phyloP scores from a whole-genome alignment of 2,113 vertebrate genomes.

The Aplodontia rufa region DNA sequence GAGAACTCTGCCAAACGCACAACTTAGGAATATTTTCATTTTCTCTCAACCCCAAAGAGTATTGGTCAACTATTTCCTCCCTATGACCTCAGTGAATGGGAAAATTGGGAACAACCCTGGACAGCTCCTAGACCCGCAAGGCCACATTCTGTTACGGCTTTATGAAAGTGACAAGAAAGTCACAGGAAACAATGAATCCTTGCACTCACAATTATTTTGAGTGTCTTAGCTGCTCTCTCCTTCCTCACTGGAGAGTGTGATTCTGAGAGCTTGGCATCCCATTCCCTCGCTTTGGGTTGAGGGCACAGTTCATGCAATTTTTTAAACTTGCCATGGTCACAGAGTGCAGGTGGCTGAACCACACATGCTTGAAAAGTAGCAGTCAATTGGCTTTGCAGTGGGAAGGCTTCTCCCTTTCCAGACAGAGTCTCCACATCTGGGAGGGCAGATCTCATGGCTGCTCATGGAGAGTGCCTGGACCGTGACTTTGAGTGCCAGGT shows the following conservation, averaged over 20 bases:
- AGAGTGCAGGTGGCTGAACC: not conserved
- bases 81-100: not conserved
- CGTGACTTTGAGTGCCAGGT: not conserved
- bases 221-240: not conserved
- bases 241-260: not conserved
- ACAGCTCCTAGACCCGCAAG: not conserved
- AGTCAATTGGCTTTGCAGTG: not conserved
- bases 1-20: not conserved
- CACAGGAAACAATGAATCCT: not conserved
- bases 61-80: not conserved
- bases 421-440: not conserved
- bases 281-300: not conserved
- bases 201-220: not conserved
- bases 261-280: not conserved
- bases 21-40: constrained; percentile 17
- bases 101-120: not conserved
- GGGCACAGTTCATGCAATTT: not conserved
- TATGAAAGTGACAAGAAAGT: not conserved
- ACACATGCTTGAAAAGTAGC: not conserved
- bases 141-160: not conserved
- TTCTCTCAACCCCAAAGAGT: not conserved
- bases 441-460: not conserved
- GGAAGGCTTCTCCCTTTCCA: not conserved
- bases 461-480: not conserved
- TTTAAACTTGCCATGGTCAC: not conserved